A percentile compares a stretch with the other conserved stretches of the same genome.
Conservation (phyloP, 2,797 vertebrate genomes). For the Dicrostonyx torquatus region DNA sequence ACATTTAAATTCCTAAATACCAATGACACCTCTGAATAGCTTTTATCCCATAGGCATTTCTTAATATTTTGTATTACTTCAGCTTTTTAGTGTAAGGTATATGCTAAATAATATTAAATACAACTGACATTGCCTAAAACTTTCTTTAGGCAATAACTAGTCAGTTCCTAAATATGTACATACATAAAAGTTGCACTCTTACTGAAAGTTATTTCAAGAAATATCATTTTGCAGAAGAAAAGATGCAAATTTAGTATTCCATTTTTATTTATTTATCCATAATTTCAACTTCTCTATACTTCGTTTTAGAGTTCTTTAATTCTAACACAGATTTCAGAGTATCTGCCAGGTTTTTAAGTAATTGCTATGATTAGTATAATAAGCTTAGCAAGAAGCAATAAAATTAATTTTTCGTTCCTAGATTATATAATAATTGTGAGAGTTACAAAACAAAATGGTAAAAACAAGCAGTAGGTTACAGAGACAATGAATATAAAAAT, state of each 20-base stretch:
- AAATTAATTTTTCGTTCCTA: background rate
- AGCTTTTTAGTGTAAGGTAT: background rate
- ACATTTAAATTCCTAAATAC: background rate
- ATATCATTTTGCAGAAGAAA: background rate
- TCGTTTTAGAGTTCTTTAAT: background rate
- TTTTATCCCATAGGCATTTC: background rate
- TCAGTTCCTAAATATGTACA: background rate
- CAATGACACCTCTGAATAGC: background rate
- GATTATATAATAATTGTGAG: background rate
- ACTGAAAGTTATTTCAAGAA: background rate
- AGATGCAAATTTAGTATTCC: background rate
- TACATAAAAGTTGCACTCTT: background rate
- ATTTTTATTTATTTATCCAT: background rate
- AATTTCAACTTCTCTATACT: background rate
- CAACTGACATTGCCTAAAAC: background rate
- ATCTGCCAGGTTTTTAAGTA: background rate
- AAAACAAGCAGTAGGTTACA: background rate
- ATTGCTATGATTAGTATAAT: background rate
- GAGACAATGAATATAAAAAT: background rate
- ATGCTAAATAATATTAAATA: background rate
- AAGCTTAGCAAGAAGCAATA: background rate
- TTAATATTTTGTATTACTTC: background rate
- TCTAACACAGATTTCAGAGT: background rate
- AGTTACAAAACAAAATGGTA: background rate
- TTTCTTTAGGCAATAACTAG: background rate